These are phyloP conservation scores for Hedychridium roseum DNA, from an alignment of 2,888 invertebrate species.

Conservation along the genomic window DNA sequence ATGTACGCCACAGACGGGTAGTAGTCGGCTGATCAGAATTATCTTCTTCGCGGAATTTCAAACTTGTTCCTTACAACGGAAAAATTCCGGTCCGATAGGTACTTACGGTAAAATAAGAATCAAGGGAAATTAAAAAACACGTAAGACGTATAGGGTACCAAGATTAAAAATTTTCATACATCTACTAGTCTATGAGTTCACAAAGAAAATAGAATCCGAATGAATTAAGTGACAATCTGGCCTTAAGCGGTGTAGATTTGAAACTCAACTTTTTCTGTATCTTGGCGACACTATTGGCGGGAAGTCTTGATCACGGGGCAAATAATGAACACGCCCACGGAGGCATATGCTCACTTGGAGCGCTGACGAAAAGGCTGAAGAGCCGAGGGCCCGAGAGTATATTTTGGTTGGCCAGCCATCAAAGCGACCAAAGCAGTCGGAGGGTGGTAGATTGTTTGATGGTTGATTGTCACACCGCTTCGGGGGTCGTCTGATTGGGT, in stretches of 20 bases:
- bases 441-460: conserved; percentile 62
- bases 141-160: too few relatives aligned
- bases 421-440: conserved; percentile 37
- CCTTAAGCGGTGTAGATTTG: too few relatives aligned
- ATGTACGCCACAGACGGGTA: conserved; percentile 25
- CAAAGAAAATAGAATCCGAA: too few relatives aligned
- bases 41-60: conserved; percentile 38
- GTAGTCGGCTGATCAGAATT: conserved; percentile 38
- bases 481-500: conserved; percentile 63
- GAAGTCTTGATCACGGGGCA: too few relatives aligned
- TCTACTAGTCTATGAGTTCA: too few relatives aligned
- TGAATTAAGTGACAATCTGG: too few relatives aligned
- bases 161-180: too few relatives aligned
- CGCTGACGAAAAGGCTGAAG: conserved; percentile 36
- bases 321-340: conserved; percentile 56
- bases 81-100: too few relatives aligned
- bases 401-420: conserved; percentile 42
- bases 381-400: conserved; percentile 38
- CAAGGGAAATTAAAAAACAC: too few relatives aligned
- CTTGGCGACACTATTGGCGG: too few relatives aligned
- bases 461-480: conserved; percentile 60
- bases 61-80: conserved; percentile 34
- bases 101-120: too few relatives aligned
- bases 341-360: conserved; percentile 58
- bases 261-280: too few relatives aligned